Conservation (phyloP, 2,113 vertebrate species). For the Lepus europaeus region DNA sequence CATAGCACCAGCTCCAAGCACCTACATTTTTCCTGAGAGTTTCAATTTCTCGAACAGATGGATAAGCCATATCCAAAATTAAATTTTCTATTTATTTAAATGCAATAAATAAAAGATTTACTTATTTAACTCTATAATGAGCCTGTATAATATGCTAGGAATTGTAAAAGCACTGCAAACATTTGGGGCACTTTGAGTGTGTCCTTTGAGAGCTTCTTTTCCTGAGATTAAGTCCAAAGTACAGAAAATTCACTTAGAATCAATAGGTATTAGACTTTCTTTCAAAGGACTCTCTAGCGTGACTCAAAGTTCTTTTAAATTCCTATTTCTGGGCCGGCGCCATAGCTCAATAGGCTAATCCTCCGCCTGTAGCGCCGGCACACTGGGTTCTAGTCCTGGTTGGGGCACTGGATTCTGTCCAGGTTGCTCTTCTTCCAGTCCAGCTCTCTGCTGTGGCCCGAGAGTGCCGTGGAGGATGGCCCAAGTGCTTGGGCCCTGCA, state of each 20-base stretch:
- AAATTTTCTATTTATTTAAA: background rate
- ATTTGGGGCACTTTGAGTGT: background rate
- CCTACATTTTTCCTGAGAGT: background rate
- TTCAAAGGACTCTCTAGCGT: background rate
- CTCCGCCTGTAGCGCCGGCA: no score
- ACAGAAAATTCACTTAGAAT: background rate
- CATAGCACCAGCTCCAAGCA: no score
- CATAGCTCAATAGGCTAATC: no score
- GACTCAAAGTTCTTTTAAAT: background rate
- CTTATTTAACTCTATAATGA: background rate
- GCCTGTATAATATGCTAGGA: background rate
- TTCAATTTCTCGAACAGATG: constrained; percentile 16
- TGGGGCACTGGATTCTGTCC: no score
- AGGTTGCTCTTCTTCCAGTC: no score
- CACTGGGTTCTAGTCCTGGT: no score
- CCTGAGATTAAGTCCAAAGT: background rate
- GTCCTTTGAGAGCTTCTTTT: background rate
- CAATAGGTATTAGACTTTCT: background rate
- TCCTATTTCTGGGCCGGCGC: background rate
- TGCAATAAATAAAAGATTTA: background rate
- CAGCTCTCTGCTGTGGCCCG: no score
- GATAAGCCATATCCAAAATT: background rate
- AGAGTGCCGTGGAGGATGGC: no score
- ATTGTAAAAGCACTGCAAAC: background rate
- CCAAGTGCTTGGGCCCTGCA: no score